A percentile compares a stretch with the other conserved stretches of the same genome.
These are phyloP conservation scores for Ramazzottius varieornatus DNA, from an alignment of 2,888 invertebrate species.

Conservation along the genomic window DNA sequence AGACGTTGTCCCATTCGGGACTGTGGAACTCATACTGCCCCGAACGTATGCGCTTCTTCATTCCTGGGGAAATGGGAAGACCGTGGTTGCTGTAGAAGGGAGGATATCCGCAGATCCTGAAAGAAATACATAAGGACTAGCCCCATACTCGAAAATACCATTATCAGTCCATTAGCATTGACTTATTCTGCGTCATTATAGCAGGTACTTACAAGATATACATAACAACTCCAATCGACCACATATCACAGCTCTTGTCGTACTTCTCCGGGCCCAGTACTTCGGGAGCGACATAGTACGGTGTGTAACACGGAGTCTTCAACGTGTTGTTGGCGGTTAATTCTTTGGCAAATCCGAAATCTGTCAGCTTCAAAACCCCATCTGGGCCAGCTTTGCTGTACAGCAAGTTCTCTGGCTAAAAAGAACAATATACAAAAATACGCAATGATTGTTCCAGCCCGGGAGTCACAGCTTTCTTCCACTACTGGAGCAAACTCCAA, in stretches of 20 bases:
- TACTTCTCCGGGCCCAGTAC: conserved; percentile 88
- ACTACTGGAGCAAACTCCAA: not conserved
- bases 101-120: conserved; percentile 71
- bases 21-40: conserved; percentile 93
- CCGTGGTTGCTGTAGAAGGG: conserved; percentile 97
- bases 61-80: conserved; percentile 86
- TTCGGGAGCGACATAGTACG: conserved; percentile 78
- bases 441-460: conserved; percentile 1
- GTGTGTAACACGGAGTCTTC: conserved; percentile 94
- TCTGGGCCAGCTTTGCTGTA: conserved; percentile 40
- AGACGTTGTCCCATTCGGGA: conserved; percentile 67
- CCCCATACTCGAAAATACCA: not conserved
- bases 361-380: conserved; percentile 80
- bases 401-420: conserved; percentile 53
- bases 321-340: conserved; percentile 47
- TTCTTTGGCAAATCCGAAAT: conserved; percentile 44
- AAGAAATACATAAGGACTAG: conserved; percentile 9
- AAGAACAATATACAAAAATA: conserved; percentile 5
- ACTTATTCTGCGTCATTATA: too few species aligned
- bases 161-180: too few species aligned
- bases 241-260: conserved; percentile 83
- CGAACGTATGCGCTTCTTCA: conserved; percentile 80
- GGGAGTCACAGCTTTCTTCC: not conserved
- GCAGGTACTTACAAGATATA: conserved; percentile 53
- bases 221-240: conserved; percentile 97